Evolutionary conservation across 2,888 invertebrate species (phyloP).

Genomic region (Eulithis testata): DNA sequence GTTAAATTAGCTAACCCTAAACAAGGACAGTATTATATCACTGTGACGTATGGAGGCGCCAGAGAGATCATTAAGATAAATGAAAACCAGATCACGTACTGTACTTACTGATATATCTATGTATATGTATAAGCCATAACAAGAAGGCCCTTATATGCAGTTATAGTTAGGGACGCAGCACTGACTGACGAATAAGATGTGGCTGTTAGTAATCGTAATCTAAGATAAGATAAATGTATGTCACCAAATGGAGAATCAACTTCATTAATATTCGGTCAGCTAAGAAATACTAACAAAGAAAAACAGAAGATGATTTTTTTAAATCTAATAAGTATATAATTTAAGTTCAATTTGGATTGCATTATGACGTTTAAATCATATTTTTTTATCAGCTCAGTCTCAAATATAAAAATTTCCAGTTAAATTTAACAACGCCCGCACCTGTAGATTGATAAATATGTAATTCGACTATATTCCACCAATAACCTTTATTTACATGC

Average conservation of each 20-base stretch:
- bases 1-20: constrained; percentile 9
- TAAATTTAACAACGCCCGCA: too few species aligned
- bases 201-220: constrained; percentile 4
- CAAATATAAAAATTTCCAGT: too few species aligned
- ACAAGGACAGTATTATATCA: constrained; percentile 50
- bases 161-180: constrained; percentile 20
- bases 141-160: constrained; percentile 26
- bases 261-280: too few species aligned
- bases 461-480: constrained; percentile 5
- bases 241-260: too few species aligned
- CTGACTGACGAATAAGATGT: constrained; percentile 15
- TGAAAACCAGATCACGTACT: constrained; percentile 61
- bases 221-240: background rate
- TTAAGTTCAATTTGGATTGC: too few species aligned
- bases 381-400: too few species aligned
- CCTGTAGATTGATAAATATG: constrained; percentile 4
- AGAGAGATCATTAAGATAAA: constrained; percentile 59
- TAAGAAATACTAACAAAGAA: too few species aligned
- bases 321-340: too few species aligned
- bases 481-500: constrained; percentile 8
- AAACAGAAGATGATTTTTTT: too few species aligned
- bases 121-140: constrained; percentile 8
- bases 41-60: constrained; percentile 49
- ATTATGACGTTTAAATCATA: too few species aligned
- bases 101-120: constrained; percentile 3